Evolutionary conservation across 2,888 invertebrate species (phyloP), one percentile per base, ranked within the genome.

Genomic region (Auanema freiburgensis): DNA sequence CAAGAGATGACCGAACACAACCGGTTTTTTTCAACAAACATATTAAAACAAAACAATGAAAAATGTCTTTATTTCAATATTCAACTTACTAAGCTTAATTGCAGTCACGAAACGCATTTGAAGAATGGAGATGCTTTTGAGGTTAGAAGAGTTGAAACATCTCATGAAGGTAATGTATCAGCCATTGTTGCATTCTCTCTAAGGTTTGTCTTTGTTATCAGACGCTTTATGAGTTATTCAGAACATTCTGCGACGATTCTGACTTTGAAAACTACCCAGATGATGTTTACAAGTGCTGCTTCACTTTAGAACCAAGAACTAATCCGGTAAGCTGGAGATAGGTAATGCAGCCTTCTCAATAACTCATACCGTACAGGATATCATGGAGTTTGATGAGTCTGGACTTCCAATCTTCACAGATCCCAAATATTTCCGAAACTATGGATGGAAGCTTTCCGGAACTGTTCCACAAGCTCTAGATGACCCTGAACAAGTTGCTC

Each of bases 371-470:
- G 56, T 25, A 16, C 18, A 79, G 76, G 79, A 80, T 44, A 69
- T 83, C 42, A 80, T 81, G 59, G 75, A 76, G 58, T 81, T 83
- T 62, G 56, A 67, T 2, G 69, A 76, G 11, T 79, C 79, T 50
- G 79, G 78, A 2, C 74, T 76, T 49, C 82, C 82, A 43, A 81
- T 82, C 51, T 81, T 81, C 74, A 82, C 82, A 1, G 82, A 82
- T 50, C 82, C 80, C 16, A 82, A 81, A 57, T 80, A 81, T 63
- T 82, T 83, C 78, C 74, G 82, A 12, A 80, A 82, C 53, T 81
- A 83, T 52, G 82, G 82, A 6, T 82, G 82, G 82, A 71, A 72
- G 25, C 69, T 76, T 16, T 76, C 76, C 2, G 77, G 81, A 44
- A 78, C 81, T 16, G 72, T 82, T 23, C 81, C 81, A 24, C 71